phyloP scores from a whole-genome alignment of 2,888 invertebrate genomes.

The Andrena marginata region DNA sequence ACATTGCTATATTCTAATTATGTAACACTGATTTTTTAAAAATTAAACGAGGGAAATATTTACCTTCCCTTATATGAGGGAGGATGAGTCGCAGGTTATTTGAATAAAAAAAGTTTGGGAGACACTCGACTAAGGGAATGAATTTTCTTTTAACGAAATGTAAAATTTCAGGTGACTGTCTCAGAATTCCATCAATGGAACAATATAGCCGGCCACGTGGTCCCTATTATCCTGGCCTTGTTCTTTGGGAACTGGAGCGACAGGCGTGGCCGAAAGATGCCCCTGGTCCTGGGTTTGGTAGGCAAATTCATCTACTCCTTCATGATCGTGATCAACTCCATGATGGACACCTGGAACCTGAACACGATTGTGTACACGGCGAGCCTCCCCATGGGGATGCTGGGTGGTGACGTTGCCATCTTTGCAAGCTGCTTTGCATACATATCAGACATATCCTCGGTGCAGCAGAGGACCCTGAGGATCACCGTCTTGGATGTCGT shows the following conservation, averaged over 20 bases:
- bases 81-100: too few relatives aligned
- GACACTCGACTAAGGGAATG: too few relatives aligned
- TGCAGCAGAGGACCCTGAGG: constrained; percentile 90
- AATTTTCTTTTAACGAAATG: neutral
- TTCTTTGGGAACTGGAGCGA: constrained; percentile 94
- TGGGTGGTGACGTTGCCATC: constrained; percentile 92
- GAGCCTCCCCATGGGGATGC: constrained; percentile 90
- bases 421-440: constrained; percentile 93
- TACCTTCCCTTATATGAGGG: too few relatives aligned
- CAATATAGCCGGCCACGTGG: constrained; percentile 90
- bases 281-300: constrained; percentile 89
- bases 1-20: too few relatives aligned
- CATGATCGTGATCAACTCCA: constrained; percentile 91
- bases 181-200: constrained; percentile 93
- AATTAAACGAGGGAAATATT: too few relatives aligned
- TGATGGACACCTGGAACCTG: constrained; percentile 89
- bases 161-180: constrained; percentile 88
- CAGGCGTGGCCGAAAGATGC: constrained; percentile 91
- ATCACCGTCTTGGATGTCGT: constrained; percentile 93
- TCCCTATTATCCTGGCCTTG: constrained; percentile 91
- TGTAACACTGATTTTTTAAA: too few relatives aligned
- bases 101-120: too few relatives aligned
- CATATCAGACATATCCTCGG: constrained; percentile 91
- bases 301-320: constrained; percentile 92
- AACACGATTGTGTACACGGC: constrained; percentile 92